Percentiles rank a stretch among this genome's conserved stretches.
These are phyloP conservation scores for Philypnodon macrostomus DNA, from an alignment of 2,797 vertebrate species.

Conservation along the genomic window DNA sequence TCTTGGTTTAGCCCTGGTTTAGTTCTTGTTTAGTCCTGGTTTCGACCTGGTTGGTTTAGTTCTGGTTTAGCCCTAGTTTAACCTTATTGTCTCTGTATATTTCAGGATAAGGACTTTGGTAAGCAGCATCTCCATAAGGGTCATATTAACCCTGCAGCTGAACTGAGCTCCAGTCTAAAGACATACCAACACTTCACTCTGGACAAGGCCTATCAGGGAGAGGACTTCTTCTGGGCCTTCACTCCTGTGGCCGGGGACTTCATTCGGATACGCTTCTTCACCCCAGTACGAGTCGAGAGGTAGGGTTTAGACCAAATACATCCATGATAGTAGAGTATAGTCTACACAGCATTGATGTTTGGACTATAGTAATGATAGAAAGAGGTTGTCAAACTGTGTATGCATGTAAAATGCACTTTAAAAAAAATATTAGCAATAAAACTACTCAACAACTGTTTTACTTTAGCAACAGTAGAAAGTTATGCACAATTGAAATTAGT, in stretches of 20 bases:
- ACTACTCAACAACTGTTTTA: too few species aligned
- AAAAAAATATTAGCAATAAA: too few species aligned
- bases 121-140: conserved; percentile 92
- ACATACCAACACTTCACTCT: conserved; percentile 98
- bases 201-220: conserved; percentile 94
- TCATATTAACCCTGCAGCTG: conserved; percentile 91
- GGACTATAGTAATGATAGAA: too few species aligned
- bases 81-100: background rate
- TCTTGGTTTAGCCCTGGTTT: too few species aligned
- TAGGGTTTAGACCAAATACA: too few species aligned
- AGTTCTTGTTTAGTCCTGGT: too few species aligned
- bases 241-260: conserved; percentile 93
- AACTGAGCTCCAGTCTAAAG: conserved; percentile 97
- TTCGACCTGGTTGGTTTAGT: background rate
- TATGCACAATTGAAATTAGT: too few species aligned
- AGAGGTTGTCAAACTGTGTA: too few species aligned
- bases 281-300: conserved; percentile 92
- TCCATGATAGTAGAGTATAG: too few species aligned
- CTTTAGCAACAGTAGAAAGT: too few species aligned
- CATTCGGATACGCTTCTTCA: conserved; percentile 95
- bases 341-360: too few species aligned
- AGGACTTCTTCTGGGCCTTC: conserved; percentile 99
- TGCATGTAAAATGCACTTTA: too few species aligned
- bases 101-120: conserved; percentile 95
- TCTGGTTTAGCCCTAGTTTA: background rate